Base-by-base conservation (phyloP, 2,797 vertebrate species). In the Tolypeutes matacus region DNA sequence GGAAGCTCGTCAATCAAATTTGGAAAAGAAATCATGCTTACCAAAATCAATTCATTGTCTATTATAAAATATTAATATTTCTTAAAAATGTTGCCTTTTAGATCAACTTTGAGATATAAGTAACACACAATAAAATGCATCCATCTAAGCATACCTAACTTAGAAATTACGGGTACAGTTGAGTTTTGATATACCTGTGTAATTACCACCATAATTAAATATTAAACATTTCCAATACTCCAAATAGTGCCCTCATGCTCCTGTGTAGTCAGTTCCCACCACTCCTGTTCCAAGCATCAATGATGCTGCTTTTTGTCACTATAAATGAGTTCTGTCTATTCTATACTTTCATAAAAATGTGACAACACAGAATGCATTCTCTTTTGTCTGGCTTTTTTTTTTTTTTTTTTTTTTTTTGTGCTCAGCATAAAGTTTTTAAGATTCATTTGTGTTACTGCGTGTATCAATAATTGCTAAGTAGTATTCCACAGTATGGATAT, bases 61-160 rank as follows among this genome's bases (percentile, higher is more conserved):
- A 93, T 65, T 72, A 70, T 58, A 91, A 89, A 91, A 82, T 72
- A 88, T 23, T 65, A 73, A 13, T 90, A 53, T 34, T 76, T 73
- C 21, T 86, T 29, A 93, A 77, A 64, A 14, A 76, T 91, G 77
- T 94, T 84, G 53, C 49, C 83, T 83, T 96, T 70, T n/a, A 89
- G 80, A 62, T 96, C 25, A 95, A 83, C 77, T 82, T 25, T 75
- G 53, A 87, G 49, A 25, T 67, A 25, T 84, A 62, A 70, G 49
- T 92, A 84, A 23, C 11, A 87, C 4, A 84, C 2, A 88, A 42
- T 56, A 89, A 89, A 76, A 84, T 5, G 12, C n/a, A 49, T 36
- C 25, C 25, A 69, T 46, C 72, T 49, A 56, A 56, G 53, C 5
- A 17, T 17, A 56, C 53, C 18, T 56, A 56, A 56, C 53, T 56